phyloP scores from a whole-genome alignment of 2,888 invertebrate species.

The Amphipoea lucens region DNA sequence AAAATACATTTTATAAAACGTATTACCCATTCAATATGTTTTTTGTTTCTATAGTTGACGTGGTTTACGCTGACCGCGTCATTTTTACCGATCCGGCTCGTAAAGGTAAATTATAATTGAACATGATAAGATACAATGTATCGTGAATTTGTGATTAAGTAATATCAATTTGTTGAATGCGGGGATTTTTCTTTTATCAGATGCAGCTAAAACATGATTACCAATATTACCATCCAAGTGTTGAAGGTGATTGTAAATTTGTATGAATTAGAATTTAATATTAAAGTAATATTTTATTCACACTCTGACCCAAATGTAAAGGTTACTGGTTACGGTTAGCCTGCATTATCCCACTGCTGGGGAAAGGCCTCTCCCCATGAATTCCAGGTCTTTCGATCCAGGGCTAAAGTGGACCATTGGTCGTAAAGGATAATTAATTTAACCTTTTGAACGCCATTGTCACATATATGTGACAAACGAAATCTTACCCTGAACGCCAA shows the following conservation, averaged over 20 bases:
- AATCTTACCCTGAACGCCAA: too few species aligned
- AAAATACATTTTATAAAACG: slow-evolving; percentile 42
- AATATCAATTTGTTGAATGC: slow-evolving; percentile 2
- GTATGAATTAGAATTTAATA: background rate
- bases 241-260: slow-evolving; percentile 4
- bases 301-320: background rate
- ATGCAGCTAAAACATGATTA: slow-evolving; percentile 16
- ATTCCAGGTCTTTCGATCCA: too few species aligned
- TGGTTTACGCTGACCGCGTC: slow-evolving; percentile 8
- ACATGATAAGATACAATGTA: slow-evolving; percentile 41
- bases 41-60: slow-evolving; percentile 18
- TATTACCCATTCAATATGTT: slow-evolving; percentile 26
- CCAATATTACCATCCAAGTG: slow-evolving; percentile 24
- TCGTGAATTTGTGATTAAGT: background rate
- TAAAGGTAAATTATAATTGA: slow-evolving; percentile 16
- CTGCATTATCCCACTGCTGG: too few species aligned
- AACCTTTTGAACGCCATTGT: too few species aligned
- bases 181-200: slow-evolving; percentile 17
- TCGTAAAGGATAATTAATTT: background rate
- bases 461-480: too few species aligned
- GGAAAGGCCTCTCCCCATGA: too few species aligned
- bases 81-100: slow-evolving; percentile 1
- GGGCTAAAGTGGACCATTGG: too few species aligned
- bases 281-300: background rate
- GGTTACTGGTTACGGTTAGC: background rate